Evolutionary conservation across 1,140 invertebrate species (phyloP).

Genomic region (Thrips palmi): DNA sequence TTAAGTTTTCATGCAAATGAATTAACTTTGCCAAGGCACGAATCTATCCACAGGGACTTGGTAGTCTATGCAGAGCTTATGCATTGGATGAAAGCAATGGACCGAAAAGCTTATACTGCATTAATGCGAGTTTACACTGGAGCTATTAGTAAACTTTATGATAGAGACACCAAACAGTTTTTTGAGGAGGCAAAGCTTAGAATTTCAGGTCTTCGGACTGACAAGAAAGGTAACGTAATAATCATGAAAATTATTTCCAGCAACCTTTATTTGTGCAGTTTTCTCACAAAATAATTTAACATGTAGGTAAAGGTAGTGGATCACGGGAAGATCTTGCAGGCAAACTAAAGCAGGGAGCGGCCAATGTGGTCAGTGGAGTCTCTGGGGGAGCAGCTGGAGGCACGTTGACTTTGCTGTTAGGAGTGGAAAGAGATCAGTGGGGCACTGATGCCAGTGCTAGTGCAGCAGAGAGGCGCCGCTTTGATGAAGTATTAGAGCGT

Average conservation of each 20-base stretch:
- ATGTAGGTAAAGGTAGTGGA: slow-evolving; percentile 17
- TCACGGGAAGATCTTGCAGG: slow-evolving; percentile 22
- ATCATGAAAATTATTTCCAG: background rate
- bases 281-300: background rate
- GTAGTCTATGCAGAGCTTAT: slow-evolving; percentile 72
- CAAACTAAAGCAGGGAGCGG: slow-evolving; percentile 16
- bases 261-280: background rate
- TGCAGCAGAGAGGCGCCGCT: slow-evolving; percentile 31
- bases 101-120: slow-evolving; percentile 58
- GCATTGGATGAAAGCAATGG: slow-evolving; percentile 75
- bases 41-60: slow-evolving; percentile 62
- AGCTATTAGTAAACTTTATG: slow-evolving; percentile 65
- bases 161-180: slow-evolving; percentile 59
- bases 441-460: slow-evolving; percentile 34
- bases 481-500: slow-evolving; percentile 57
- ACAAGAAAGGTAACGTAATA: slow-evolving; percentile 16
- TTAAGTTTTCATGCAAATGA: slow-evolving; percentile 32
- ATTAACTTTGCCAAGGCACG: slow-evolving; percentile 56
- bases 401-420: too few species aligned
- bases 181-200: slow-evolving; percentile 53
- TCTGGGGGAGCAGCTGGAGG: slow-evolving; percentile 16
- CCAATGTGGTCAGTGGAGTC: background rate
- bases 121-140: slow-evolving; percentile 63
- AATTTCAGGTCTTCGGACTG: slow-evolving; percentile 22
- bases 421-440: slow-evolving; percentile 36